phyloP scores from a whole-genome alignment of 2,113 vertebrate genomes.

The Illadopsis cleaveri region DNA sequence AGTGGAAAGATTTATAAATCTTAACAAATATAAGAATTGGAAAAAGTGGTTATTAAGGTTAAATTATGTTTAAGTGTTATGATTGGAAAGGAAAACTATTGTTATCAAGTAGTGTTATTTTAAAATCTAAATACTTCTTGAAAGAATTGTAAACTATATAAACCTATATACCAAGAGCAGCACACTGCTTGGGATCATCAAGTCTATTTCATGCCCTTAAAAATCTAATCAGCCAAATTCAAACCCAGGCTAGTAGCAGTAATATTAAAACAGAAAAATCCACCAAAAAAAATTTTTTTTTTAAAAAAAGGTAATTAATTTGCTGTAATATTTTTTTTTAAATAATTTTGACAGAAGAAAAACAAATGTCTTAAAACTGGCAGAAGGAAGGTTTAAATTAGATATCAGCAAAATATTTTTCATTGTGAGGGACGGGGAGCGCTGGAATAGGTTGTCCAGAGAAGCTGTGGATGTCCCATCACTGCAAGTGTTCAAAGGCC shows the following conservation, averaged over 20 bases:
- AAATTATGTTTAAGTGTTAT: neutral
- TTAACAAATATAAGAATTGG: neutral
- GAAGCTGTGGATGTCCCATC: neutral
- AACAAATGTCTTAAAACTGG: neutral
- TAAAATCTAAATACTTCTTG: neutral
- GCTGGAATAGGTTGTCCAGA: neutral
- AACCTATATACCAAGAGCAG: neutral
- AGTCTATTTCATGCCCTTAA: neutral
- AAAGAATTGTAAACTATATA: neutral
- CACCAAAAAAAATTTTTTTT: accelerated
- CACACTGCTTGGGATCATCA: neutral
- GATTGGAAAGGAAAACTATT: neutral
- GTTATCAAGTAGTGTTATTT: neutral
- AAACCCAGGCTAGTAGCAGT: neutral
- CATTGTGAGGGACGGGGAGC: neutral
- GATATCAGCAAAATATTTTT: neutral
- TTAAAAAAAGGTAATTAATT: neutral
- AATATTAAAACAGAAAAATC: neutral
- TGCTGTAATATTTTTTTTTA: neutral
- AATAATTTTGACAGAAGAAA: neutral
- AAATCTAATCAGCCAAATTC: neutral
- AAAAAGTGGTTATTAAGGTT: neutral
- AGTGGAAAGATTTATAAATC: neutral
- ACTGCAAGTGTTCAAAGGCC: neutral
- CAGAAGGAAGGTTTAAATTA: neutral